Evolutionary conservation across 92 coral and sea anemone species (phyloP).

Genomic region (Pocillopora grandis): DNA sequence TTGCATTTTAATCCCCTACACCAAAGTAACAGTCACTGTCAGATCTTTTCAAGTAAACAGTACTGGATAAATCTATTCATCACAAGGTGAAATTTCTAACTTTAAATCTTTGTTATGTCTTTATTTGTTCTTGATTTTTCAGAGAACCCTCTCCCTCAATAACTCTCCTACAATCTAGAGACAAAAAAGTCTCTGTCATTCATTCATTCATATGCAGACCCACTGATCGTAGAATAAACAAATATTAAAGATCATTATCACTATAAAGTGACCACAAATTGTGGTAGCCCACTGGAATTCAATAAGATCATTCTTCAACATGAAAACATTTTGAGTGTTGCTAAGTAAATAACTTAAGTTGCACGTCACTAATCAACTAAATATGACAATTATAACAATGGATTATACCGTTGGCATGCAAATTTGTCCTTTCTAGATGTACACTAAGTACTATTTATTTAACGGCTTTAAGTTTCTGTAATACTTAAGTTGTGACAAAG

Average conservation of each 20-base stretch:
- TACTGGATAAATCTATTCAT: neutral
- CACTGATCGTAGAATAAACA: neutral
- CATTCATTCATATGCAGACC: neutral
- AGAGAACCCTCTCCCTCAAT: neutral
- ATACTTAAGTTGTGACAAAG: no score
- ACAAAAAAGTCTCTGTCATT: neutral
- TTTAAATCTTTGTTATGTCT: neutral
- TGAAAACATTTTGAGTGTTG: neutral
- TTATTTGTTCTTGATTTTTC: neutral
- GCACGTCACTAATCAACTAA: neutral
- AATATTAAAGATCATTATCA: neutral
- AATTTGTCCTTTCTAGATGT: neutral
- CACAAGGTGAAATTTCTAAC: neutral
- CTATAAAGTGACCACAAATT: neutral
- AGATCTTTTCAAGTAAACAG: neutral
- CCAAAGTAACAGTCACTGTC: neutral
- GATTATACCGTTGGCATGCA: no score
- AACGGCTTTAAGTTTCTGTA: neutral
- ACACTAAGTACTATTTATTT: neutral
- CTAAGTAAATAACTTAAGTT: conserved; percentile 13
- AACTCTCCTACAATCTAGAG: neutral
- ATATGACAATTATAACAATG: neutral
- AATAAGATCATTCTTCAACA: neutral
- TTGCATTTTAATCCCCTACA: neutral
- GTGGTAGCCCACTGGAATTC: conserved; percentile 5